Evolutionary conservation across 2,797 vertebrate species (phyloP), one percentile per base, ranked within the genome.

Genomic region (Lagocephalus sceleratus): DNA sequence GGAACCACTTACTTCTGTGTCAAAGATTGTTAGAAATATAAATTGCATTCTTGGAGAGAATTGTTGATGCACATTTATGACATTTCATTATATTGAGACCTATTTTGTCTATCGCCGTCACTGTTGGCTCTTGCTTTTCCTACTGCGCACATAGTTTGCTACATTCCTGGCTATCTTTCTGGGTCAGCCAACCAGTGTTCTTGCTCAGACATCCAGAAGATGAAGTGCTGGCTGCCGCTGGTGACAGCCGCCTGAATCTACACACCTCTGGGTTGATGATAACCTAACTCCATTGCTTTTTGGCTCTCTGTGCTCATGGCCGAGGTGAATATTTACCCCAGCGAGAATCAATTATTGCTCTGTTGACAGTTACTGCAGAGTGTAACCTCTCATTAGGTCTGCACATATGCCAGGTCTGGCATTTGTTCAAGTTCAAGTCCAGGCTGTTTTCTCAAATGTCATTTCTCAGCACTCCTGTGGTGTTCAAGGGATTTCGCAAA

Each of bases 281-380:
- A 76, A 59, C 81, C 83, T 87, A 90, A 91, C 75, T 78, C 69
- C 47, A 60, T 75, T 55, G 57, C 66, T 54, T 82, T 79, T 16
- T 61, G 83, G 83, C 80, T 50, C 76, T 75, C 76, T 79, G 71
- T 54, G 15, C 59, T 76, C 61, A 63, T 41, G 68, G 50, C 73
- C 38, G 54, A 47, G 71, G 54, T 73, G 54, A 78, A 76, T 39
- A 47, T 83, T 90, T 89, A 88, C 78, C 73, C 73, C 42, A 21
- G 65, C 44, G 81, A 87, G 85, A 82, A 68, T 23, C 29, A 0
- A 46, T 83, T 86, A 89, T 87, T 78, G 87, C 84, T 87, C 84
- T 76, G 76, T 87, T 91, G 89, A 90, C 82, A 80, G 83, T 83
- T 69, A 54, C 75, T 72, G 73, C 15, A 51, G 65, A 81, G 76